Evolutionary conservation across 2,113 vertebrate species (phyloP).

Genomic region (Phoxinus phoxinus): DNA sequence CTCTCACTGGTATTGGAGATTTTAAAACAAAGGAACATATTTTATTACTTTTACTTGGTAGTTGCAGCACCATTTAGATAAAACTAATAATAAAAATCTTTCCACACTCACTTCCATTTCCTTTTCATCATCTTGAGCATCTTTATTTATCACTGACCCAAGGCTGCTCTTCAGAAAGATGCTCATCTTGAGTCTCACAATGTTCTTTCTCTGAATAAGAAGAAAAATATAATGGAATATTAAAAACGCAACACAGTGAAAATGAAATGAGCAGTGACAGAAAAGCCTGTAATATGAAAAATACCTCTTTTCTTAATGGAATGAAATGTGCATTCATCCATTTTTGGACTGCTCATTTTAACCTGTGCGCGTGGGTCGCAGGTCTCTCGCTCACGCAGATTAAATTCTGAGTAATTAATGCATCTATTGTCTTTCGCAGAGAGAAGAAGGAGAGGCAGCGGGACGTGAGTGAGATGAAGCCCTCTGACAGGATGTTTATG

Average conservation of each 20-base stretch:
- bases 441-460: not conserved
- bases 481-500: conserved; percentile 47
- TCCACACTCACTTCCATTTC: not conserved
- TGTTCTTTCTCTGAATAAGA: conserved; percentile 11
- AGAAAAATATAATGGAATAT: conserved; percentile 6
- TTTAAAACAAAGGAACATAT: not conserved
- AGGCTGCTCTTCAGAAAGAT: not conserved
- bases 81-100: not conserved
- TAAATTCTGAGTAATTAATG: conserved; percentile 38
- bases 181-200: not conserved
- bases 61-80: not conserved
- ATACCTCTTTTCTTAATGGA: conserved; percentile 15
- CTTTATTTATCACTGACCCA: conserved; percentile 5
- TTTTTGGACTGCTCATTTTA: not conserved
- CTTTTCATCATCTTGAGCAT: not conserved
- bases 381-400: conserved; percentile 5
- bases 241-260: not conserved
- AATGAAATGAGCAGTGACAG: conserved; percentile 3
- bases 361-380: not conserved
- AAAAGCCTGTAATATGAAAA: conserved; percentile 30
- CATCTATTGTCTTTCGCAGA: not conserved
- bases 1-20: not conserved
- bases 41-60: not conserved
- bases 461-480: conserved; percentile 24
- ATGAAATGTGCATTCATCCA: conserved; percentile 32